Conservation (phyloP, 1,140 invertebrate species). For the Euura lappo region DNA sequence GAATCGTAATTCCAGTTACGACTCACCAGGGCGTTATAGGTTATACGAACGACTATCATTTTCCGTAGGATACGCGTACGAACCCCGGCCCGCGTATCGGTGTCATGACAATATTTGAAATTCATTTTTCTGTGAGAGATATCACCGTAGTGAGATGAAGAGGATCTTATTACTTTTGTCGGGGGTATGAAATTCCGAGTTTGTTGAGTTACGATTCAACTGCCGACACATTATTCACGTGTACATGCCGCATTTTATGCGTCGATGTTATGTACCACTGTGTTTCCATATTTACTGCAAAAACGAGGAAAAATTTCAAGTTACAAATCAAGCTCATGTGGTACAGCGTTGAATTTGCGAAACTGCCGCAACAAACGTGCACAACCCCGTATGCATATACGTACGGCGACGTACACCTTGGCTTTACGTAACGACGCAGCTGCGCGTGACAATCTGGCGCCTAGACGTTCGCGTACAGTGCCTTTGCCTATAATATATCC, state of each 20-base stretch:
- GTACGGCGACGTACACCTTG: too few relatives aligned
- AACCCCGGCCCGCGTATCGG: background rate
- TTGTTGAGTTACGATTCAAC: too few relatives aligned
- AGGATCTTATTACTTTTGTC: background rate
- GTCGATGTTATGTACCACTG: too few relatives aligned
- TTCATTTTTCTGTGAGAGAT: background rate
- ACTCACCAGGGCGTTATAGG: background rate
- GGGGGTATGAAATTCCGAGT: background rate
- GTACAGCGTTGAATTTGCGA: background rate
- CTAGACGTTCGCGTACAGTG: background rate
- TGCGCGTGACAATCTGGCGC: background rate
- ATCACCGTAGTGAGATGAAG: background rate
- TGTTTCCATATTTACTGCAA: background rate
- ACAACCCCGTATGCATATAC: too few relatives aligned
- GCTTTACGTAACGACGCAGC: background rate
- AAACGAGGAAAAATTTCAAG: background rate
- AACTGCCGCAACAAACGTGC: too few relatives aligned
- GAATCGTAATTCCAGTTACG: background rate
- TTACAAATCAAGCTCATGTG: slow-evolving; percentile 1
- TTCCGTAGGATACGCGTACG: background rate
- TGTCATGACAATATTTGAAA: background rate
- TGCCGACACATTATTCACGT: too few relatives aligned
- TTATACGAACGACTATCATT: background rate
- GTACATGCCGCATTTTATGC: too few relatives aligned
- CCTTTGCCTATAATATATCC: background rate